Conservation (phyloP, 2,797 vertebrate species). For the Miichthys miiuy region DNA sequence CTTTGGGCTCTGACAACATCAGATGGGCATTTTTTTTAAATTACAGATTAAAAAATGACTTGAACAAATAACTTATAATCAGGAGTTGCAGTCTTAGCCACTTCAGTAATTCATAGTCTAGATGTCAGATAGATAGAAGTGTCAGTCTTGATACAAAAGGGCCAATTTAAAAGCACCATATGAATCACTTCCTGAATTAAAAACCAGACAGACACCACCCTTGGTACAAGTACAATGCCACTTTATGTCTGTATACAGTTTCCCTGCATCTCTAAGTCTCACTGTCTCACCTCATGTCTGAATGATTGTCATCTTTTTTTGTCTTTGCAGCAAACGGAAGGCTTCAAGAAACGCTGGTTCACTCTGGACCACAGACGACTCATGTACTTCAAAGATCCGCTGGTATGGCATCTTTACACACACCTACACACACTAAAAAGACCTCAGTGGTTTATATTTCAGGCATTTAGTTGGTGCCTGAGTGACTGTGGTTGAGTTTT, state of each 20-base stretch:
- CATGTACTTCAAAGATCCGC: constrained; percentile 94
- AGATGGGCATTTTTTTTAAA: neutral
- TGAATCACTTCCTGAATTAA: constrained; percentile 3
- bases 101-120: neutral
- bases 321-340: constrained; percentile 87
- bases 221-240: neutral
- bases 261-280: neutral
- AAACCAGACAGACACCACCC: neutral
- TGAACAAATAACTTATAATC: neutral
- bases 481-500: neutral
- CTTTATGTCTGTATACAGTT: constrained; percentile 9
- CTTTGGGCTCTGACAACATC: neutral
- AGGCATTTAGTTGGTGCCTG: neutral
- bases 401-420: constrained; percentile 81
- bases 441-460: neutral
- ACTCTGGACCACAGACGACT: constrained; percentile 92
- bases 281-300: constrained; percentile 12
- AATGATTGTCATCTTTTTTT: neutral
- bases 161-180: neutral
- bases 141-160: neutral
- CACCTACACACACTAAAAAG: constrained; percentile 14
- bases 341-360: constrained; percentile 95
- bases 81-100: too few relatives aligned
- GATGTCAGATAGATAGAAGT: neutral
- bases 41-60: neutral